These are phyloP conservation scores for Sarotherodon lohbergeri DNA, from an alignment of 2,113 vertebrate genomes.

Conservation along the genomic window DNA sequence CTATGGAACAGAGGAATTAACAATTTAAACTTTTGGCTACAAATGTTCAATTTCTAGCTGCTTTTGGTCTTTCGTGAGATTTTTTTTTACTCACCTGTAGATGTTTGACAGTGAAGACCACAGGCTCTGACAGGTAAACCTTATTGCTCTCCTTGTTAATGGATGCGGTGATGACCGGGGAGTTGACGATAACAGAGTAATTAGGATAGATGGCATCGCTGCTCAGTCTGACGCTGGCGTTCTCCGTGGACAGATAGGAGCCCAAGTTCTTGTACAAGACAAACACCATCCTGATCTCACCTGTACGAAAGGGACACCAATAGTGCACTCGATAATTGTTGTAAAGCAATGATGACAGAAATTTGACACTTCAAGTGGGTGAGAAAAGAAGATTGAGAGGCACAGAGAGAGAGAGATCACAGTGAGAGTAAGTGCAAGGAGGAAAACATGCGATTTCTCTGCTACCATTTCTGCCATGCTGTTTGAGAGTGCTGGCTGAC, in stretches of 20 bases:
- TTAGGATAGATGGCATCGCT: constrained; percentile 90
- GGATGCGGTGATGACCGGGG: constrained; percentile 92
- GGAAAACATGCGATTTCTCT: constrained; percentile 18
- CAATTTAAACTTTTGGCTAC: not conserved
- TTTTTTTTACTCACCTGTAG: constrained; percentile 79
- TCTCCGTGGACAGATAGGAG: constrained; percentile 93
- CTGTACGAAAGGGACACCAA: constrained; percentile 56
- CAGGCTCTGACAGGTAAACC: constrained; percentile 94
- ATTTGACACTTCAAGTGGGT: not conserved
- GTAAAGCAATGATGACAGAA: not conserved
- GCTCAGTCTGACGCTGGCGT: constrained; percentile 88
- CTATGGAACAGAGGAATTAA: not conserved
- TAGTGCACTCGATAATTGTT: not conserved
- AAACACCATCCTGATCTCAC: constrained; percentile 95
- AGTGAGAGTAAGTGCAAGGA: not conserved
- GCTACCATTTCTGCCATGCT: constrained; percentile 93
- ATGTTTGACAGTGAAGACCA: constrained; percentile 94
- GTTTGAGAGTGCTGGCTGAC: constrained; percentile 93
- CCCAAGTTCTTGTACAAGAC: constrained; percentile 95
- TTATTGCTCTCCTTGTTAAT: constrained; percentile 99
- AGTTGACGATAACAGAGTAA: constrained; percentile 97
- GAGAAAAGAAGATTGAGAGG: not conserved
- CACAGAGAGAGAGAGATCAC: not conserved
- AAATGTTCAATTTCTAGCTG: not conserved
- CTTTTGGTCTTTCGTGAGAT: not conserved